Evolutionary conservation across 2,888 invertebrate species (phyloP).

Genomic region (Drosophila bunnanda): DNA sequence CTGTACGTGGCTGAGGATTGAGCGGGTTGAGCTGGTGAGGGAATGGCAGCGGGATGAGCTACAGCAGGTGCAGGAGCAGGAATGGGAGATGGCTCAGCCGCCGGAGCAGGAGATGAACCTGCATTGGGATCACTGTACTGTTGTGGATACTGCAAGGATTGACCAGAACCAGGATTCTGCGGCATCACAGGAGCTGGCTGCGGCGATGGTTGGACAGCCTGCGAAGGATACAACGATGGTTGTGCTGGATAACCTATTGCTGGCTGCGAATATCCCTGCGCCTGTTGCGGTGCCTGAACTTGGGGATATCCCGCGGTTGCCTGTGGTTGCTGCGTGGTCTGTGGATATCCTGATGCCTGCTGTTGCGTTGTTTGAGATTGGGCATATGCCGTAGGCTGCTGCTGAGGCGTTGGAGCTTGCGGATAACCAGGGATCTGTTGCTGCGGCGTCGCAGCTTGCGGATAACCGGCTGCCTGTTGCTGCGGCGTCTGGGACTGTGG

Average conservation of each 20-base stretch:
- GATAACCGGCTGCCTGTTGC: slow-evolving; percentile 14
- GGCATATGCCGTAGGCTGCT: slow-evolving; percentile 7
- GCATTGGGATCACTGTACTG: slow-evolving; percentile 30
- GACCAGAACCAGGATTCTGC: not conserved
- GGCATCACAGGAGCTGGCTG: slow-evolving; percentile 2
- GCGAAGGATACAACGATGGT: slow-evolving; percentile 47
- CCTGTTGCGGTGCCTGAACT: slow-evolving; percentile 14
- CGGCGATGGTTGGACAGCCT: slow-evolving; percentile 14
- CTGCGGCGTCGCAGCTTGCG: slow-evolving; percentile 22
- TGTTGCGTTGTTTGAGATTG: slow-evolving; percentile 23
- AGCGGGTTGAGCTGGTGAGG: slow-evolving; percentile 10
- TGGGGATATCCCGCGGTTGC: slow-evolving; percentile 3
- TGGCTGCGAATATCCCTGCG: slow-evolving; percentile 13
- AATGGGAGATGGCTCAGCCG: slow-evolving; percentile 9
- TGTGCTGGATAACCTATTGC: slow-evolving; percentile 41
- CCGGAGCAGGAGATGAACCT: not conserved
- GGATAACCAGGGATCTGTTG: slow-evolving; percentile 15
- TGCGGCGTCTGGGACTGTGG: slow-evolving; percentile 24
- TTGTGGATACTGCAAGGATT: slow-evolving; percentile 21
- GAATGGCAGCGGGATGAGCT: slow-evolving; percentile 40
- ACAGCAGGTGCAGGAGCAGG: not conserved
- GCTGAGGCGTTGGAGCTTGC: slow-evolving; percentile 36
- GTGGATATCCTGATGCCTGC: slow-evolving; percentile 13
- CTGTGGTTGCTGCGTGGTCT: slow-evolving; percentile 14
- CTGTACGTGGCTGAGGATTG: slow-evolving; percentile 38